These are phyloP conservation scores for Allygus modestus DNA, from an alignment of 2,888 invertebrate genomes.

Conservation along the genomic window DNA sequence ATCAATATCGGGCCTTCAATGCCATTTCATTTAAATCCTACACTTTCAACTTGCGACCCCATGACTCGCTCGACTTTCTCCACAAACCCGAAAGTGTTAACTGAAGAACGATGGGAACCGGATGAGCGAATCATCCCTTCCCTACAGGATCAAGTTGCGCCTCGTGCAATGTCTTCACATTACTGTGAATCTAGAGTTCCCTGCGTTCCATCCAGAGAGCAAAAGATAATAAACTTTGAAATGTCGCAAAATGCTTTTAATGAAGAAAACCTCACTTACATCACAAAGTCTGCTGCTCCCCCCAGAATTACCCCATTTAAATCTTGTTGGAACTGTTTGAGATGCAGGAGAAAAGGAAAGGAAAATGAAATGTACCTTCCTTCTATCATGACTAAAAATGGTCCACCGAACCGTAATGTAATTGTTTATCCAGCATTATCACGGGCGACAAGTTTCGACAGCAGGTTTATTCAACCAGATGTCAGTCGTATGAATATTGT, in stretches of 20 bases:
- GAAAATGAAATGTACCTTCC: slow-evolving; percentile 36
- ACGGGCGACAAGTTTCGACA: not conserved
- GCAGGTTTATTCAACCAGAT: not conserved
- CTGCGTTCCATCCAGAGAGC: not conserved
- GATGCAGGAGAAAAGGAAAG: slow-evolving; percentile 15
- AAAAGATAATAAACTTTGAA: slow-evolving; percentile 2
- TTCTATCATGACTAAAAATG: not conserved
- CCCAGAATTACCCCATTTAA: slow-evolving; percentile 34
- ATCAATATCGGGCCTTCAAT: slow-evolving; percentile 24
- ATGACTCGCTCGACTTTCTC: not conserved
- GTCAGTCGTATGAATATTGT: not conserved
- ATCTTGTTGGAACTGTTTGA: slow-evolving; percentile 31
- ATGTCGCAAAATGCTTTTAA: not conserved
- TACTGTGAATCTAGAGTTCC: not conserved
- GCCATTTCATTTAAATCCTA: slow-evolving; percentile 11
- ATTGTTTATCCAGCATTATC: not conserved
- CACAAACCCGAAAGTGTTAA: not conserved
- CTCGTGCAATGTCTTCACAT: not conserved
- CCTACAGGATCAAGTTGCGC: not conserved
- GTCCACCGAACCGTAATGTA: not conserved
- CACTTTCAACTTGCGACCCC: not conserved
- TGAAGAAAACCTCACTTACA: not conserved
- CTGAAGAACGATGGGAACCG: not conserved
- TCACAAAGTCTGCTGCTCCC: not conserved
- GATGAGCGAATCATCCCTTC: not conserved